These are phyloP conservation scores for Phalanger gymnotis DNA, from an alignment of 2,797 vertebrate species.

Conservation along the genomic window DNA sequence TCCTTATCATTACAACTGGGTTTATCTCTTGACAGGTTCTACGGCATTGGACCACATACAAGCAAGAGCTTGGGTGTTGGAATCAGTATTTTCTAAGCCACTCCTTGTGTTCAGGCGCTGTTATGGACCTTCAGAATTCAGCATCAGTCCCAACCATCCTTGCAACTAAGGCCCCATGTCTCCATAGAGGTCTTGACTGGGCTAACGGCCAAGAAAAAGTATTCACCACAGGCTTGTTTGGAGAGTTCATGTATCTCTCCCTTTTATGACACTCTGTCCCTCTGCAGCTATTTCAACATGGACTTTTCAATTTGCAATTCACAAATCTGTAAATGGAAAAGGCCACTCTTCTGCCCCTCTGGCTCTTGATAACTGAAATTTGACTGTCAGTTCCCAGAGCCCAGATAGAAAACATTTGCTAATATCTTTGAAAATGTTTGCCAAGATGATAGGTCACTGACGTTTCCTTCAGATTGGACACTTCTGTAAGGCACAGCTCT, in stretches of 20 bases:
- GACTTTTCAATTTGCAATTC: conserved; percentile 75
- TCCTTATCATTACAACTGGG: not conserved
- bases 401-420: conserved; percentile 63
- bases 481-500: not conserved
- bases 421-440: conserved; percentile 50
- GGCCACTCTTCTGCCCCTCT: conserved; percentile 57
- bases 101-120: not conserved
- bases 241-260: conserved; percentile 35
- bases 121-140: conserved; percentile 4
- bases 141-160: not conserved
- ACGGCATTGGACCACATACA: not conserved
- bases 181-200: not conserved
- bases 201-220: conserved; percentile 19
- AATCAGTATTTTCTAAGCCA: not conserved
- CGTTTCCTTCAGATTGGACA: conserved; percentile 10
- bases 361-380: conserved; percentile 55
- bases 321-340: conserved; percentile 64
- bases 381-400: conserved; percentile 54
- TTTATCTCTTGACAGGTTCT: not conserved
- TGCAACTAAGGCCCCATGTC: not conserved
- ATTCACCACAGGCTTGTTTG: conserved; percentile 48
- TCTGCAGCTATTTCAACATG: conserved; percentile 50
- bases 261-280: conserved; percentile 56
- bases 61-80: not conserved
- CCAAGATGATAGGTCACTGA: conserved; percentile 46